These are phyloP conservation scores for Smittia aterrima DNA, from an alignment of 2,888 invertebrate genomes.

Conservation along the genomic window DNA sequence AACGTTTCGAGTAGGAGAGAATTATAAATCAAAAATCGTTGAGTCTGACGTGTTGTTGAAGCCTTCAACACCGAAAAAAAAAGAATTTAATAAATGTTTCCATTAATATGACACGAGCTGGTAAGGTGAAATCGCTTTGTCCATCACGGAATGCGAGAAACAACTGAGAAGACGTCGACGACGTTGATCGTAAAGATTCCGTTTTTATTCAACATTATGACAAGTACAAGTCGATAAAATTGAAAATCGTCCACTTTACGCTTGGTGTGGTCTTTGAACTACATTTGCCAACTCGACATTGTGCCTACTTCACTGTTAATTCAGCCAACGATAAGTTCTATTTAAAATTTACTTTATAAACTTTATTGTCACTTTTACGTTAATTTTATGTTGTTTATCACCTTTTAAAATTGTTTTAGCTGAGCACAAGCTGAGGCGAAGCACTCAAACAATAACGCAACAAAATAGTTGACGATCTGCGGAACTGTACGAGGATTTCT, in stretches of 20 bases:
- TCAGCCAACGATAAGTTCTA: conserved; percentile 18
- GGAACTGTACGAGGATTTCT: background rate
- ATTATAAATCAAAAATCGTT: background rate
- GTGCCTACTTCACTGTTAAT: conserved; percentile 9
- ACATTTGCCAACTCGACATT: conserved; percentile 21
- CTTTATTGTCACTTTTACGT: conserved; percentile 32
- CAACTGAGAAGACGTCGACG: background rate
- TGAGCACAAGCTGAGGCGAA: background rate
- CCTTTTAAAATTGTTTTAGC: conserved; percentile 11
- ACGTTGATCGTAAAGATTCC: background rate
- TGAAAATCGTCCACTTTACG: conserved; percentile 4
- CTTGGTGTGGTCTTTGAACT: conserved; percentile 40
- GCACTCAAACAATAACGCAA: conserved; percentile 31
- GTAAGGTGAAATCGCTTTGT: conserved; percentile 17
- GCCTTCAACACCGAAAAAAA: background rate
- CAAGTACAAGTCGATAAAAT: conserved; percentile 36
- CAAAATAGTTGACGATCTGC: conserved; percentile 29
- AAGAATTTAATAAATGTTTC: background rate
- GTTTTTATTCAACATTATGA: conserved; percentile 34
- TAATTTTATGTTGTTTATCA: conserved; percentile 37
- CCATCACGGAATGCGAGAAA: background rate
- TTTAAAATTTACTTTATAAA: conserved; percentile 32
- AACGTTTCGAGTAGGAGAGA: background rate
- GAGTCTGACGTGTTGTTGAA: conserved; percentile 6
- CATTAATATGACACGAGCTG: background rate